Evolutionary conservation across 2,888 invertebrate species (phyloP).

Genomic region (Cosmopolites sordidus): DNA sequence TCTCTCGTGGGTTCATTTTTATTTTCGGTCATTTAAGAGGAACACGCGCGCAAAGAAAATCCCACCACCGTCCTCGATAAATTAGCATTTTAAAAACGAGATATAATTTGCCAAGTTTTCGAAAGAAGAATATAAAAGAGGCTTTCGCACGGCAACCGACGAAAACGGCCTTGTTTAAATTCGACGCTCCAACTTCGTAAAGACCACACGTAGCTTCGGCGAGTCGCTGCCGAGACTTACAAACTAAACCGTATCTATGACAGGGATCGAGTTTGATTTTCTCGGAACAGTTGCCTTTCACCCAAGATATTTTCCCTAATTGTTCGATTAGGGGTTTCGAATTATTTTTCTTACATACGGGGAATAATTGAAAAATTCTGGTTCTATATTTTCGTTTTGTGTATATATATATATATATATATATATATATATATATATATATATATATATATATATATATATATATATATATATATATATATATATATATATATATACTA

Average conservation of each 20-base stretch:
- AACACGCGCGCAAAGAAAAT: background rate
- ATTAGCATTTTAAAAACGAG: slow-evolving; percentile 18
- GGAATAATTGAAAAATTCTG: too few species aligned
- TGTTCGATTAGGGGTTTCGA: too few species aligned
- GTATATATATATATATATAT: too few species aligned
- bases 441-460: too few species aligned
- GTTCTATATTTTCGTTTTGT: too few species aligned
- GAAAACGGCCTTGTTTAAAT: slow-evolving; percentile 39
- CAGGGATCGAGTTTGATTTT: slow-evolving; percentile 28
- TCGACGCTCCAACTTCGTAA: slow-evolving; percentile 44
- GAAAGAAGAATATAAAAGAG: slow-evolving; percentile 26
- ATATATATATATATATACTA: too few species aligned
- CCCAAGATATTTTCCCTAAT: too few species aligned
- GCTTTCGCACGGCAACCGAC: slow-evolving; percentile 1
- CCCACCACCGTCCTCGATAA: slow-evolving; percentile 6
- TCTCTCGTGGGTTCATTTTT: too few species aligned
- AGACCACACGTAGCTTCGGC: slow-evolving; percentile 42
- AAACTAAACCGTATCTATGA: slow-evolving; percentile 30
- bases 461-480: too few species aligned
- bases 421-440: too few species aligned
- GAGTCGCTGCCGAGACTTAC: slow-evolving; percentile 32
- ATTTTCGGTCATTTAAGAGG: too few species aligned
- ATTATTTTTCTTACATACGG: too few species aligned
- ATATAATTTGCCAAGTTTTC: slow-evolving; percentile 18
- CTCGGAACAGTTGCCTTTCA: background rate